Evolutionary conservation across 1,140 invertebrate genomes (phyloP), one percentile per base, ranked within the genome.

Genomic region (Drosophila baimaii): DNA sequence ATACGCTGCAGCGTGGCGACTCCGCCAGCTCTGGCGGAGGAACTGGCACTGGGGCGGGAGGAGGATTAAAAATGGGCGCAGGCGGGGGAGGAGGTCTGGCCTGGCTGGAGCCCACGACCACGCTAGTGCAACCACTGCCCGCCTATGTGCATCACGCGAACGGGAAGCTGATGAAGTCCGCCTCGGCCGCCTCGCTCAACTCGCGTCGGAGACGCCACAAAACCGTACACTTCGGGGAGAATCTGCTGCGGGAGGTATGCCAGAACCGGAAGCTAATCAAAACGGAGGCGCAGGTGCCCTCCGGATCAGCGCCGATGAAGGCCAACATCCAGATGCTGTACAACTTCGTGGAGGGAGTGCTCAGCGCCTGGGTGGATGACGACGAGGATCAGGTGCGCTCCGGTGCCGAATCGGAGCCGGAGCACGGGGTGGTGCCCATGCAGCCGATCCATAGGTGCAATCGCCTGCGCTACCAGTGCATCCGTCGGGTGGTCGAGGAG

Each of bases 281-380:
- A 73, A 83, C 90, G 39, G 82, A 90, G 68, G 12, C 68, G 5
- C 81, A 92, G 75, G 89, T 92, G 89, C 82, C 91, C 41, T 92
- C 91, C 70, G 91, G 91, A 23, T 91, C 91, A 31, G 85, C 86
- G 39, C 91, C 91, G 33, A 92, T 93, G 92, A 94, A 95, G 81
- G 94, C 95, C n/a, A 95, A 96, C 90, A 95, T 96, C n/a, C 95
- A 95, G 89, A 95, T 95, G 91, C 93, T 96, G 61, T 96, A 96
- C 91, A 95, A 95, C 88, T 96, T 96, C 81, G 95, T 96, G 52
- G 95, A 95, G 90, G 94, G 94, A 68, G 94, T 95, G 33, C 88
- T 95, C 39, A 95, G 94, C 79, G 94, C 95, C 21, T 95, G 94
- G 94, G 94, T 94, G 12, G 94, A 94, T 51, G 95, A 95, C 71